These are phyloP conservation scores for Nephrotoma flavescens DNA, from an alignment of 2,888 invertebrate genomes.

Conservation along the genomic window DNA sequence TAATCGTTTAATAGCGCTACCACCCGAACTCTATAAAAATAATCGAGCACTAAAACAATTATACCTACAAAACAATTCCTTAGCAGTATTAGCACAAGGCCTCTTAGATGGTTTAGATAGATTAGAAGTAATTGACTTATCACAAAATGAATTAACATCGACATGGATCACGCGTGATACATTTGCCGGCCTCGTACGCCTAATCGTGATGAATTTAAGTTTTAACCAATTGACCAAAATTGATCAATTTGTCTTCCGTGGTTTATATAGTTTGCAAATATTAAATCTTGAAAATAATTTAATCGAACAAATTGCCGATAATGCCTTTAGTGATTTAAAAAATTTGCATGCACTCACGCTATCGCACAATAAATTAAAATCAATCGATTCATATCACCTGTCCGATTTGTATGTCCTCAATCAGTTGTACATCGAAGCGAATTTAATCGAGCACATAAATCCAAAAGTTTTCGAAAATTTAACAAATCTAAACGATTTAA, in stretches of 20 bases:
- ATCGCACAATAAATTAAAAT: slow-evolving; percentile 53
- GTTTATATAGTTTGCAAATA: slow-evolving; percentile 58
- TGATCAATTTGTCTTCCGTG: slow-evolving; percentile 55
- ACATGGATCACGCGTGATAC: slow-evolving; percentile 65
- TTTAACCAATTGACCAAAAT: slow-evolving; percentile 57
- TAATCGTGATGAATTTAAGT: slow-evolving; percentile 60
- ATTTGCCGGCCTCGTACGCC: slow-evolving; percentile 55
- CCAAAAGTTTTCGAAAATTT: slow-evolving; percentile 60
- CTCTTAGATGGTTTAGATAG: slow-evolving; percentile 58
- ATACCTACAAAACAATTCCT: slow-evolving; percentile 60
- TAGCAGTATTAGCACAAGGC: slow-evolving; percentile 59
- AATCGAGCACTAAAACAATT: slow-evolving; percentile 57
- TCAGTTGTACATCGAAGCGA: slow-evolving; percentile 59
- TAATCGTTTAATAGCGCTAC: slow-evolving; percentile 60
- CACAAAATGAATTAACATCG: slow-evolving; percentile 58
- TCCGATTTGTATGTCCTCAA: slow-evolving; percentile 57
- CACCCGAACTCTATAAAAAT: slow-evolving; percentile 61
- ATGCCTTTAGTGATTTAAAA: slow-evolving; percentile 58
- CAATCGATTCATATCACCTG: slow-evolving; percentile 54
- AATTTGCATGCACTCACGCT: slow-evolving; percentile 63
- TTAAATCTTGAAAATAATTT: slow-evolving; percentile 58
- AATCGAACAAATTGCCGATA: slow-evolving; percentile 52
- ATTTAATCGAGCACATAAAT: slow-evolving; percentile 53
- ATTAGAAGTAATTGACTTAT: slow-evolving; percentile 56
- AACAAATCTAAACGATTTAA: slow-evolving; percentile 61